Base-by-base conservation (phyloP, 2,888 invertebrate genomes). In the Amblyteles armatorius region DNA sequence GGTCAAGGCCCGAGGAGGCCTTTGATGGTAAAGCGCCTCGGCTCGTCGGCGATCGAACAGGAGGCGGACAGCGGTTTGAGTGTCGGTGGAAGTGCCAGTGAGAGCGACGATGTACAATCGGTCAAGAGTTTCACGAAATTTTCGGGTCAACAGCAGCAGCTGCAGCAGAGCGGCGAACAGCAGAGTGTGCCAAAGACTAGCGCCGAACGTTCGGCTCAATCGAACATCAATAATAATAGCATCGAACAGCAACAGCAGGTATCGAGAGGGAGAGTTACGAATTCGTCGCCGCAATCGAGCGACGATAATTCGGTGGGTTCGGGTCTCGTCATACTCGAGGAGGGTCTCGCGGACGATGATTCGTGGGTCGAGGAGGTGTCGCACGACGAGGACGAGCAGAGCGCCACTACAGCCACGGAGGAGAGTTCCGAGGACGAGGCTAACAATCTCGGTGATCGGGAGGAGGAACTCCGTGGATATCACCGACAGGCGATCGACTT, bases 281-380 rank as follows among this genome's bases (percentile, higher is more conserved):
- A 80, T 82, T 63, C 67, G 40, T 83, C 82, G 74, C 85, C 88
- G 81, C 90, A 90, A 76, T 89, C 90, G 19, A 90, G 94, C 91
- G 94, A 94, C 85, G 96, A 95, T 92, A 96, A 96, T 93, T 96
- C 96, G 90, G 96, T 96, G 90, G 96, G 96, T 92, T 96, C 96
- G 90, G 96, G 96, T 91, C 95, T 92, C 78, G 96, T 96, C 86
- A 96, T 96, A 90, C 95, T 97, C 87, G 98, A 98, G 94, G 98
- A 98, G 94, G 98, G 97, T 87, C 94, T 98, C 82, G 98, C 98
- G 73, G 98, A 98, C 92, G 98, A 98, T 94, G 98, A 98, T 93
- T 98, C 98, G 85, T 98, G 98, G 98, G 98, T 98, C 87, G 98
- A 98, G 94, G 98, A 98, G 93, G 95, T 97, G 86, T 97, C 97